Base-by-base conservation (phyloP, 1,140 invertebrate genomes). In the Heliconius himera region DNA sequence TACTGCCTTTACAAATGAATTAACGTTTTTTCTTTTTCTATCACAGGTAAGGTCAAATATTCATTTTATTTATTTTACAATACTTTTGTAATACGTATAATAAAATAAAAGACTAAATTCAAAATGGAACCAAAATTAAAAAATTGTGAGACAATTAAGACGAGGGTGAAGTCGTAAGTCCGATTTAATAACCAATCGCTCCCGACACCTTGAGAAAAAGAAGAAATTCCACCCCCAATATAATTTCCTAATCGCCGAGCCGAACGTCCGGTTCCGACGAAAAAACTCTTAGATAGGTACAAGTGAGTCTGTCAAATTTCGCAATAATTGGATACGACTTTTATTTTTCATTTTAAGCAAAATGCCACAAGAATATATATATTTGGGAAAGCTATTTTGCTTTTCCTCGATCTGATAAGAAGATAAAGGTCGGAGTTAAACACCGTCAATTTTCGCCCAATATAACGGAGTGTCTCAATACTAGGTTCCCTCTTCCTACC, bases 191-290 rank as follows among this genome's bases (percentile, higher is more conserved):
- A 94, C 91, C 90, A 92, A 94, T 92, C 87, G 87, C 73, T 83
- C 76, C 83, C 88, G 87, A 88, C 82, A 90, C 89, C 87, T 90
- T 82, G 77, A 81, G 84, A 89, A 87, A 89, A 92, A 89, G 83
- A 88, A 91, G 85, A 89, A 88, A 85, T 86, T 86, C 78, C 83
- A 74, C 82, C 90, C 89, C 86, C 91, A 88, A 93, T 91, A 93
- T 94, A 93, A 93, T 94, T 94, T 93, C 91, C 87, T 94, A 93
- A 93, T 93, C 93, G 85, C 88, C 85, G 90, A 89, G 82, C 89
- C 88, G 90, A 87, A 88, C 90, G 89, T 94, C 93, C 93, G 89
- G 83, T 92, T 91, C 90, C 88, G 86, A 77, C 75, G 81, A 89
- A 93, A 94, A 93, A 93, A 90, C 80, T 87, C 80, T 81, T 73